Evolutionary conservation across 2,113 vertebrate species (phyloP), one percentile per base, ranked within the genome.

Genomic region (Mirza zaza): DNA sequence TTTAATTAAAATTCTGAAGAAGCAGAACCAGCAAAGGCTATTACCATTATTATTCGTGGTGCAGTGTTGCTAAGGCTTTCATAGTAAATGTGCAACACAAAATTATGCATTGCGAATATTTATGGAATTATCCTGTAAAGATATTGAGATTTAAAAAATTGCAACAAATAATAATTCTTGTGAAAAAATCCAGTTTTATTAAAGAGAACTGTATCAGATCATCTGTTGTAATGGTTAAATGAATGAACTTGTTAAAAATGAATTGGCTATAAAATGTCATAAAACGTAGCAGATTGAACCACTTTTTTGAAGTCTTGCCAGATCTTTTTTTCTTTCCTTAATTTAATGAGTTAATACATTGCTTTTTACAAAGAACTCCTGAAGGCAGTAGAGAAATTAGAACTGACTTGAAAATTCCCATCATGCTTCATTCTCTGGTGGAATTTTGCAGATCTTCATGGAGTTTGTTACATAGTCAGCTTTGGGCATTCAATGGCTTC

Each of bases 1-100:
- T 92, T 96, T 92, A 90, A 92, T 97, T 97, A 97, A 97, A 96
- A 81, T 93, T 61, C 21, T 65, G 39, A 70, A 94, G 61, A 81
- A 67, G 59, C n/a, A 94, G 81, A 96, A 87, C 48, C 25, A 85
- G 59, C 18, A 29, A 95, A 95, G 34, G 57, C 7, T 50, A 23
- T 71, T 57, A 39, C n/a, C 48, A 68, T 95, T 81, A 91, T 96
- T 92, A 92, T 86, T 95, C 77, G 83, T 39, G 25, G 32, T 39
- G 0, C 17, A 25, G 61, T 82, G 25, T 52, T 87, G 61, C 61
- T 85, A 90, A 81, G 57, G 13, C 48, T 82, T 90, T 96, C 70
- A 32, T 59, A 52, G 83, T 75, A 91, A 94, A 77, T 61, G 42
- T 63, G 86, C 52, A 81, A 18, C 45, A 25, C 75, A 82, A 50